Base-by-base conservation (phyloP, 1,140 invertebrate genomes). In the Penaeus japonicus region DNA sequence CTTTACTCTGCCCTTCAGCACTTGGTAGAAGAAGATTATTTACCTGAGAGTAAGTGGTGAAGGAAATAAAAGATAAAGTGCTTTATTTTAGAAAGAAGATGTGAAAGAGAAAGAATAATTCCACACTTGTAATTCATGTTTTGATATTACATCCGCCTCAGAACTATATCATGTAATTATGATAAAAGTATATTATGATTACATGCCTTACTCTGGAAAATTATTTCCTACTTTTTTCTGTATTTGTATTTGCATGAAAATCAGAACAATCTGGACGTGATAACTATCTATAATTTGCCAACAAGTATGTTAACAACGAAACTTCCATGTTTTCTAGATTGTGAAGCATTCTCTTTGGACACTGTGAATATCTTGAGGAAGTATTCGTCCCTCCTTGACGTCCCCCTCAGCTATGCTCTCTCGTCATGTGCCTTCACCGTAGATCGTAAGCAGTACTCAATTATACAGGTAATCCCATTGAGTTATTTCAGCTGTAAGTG, bases 351-450 rank as follows among this genome's bases (percentile, higher is more conserved):
- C 92, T 95, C 95, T 89, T 93, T 98, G 91, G 96, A 97, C 91
- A 95, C 96, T 91, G 96, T 97, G 90, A 96, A 96, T 94, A 93
- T 97, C 91, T 92, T 97, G 89, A 94, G 97, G 89, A 98, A 99
- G 93, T 99, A 98, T 93, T 94, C 95, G 90, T 95, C 95, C 65
- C 93, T 97, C 90, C 93, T 98, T 80, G 97, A 98, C 93, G 93
- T 97, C 88, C 95, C 96, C 59, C 93, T 97, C 78, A 90, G 84
- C 18, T 89, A 79, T 59, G 79, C 86, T 77, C 47, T 91, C 32
- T 82, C 79, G 75, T 85, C 83, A 39, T 78, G 82, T 79, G 90
- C 91, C 84, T 91, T 91, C 73, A 90, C 84, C 22, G 82, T 89
- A n/a, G 77, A 81, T 70, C 90, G 90, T 47, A 82, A 81, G 55